A percentile compares a stretch with the other conserved stretches of the same genome.
Evolutionary conservation across 2,113 vertebrate genomes (phyloP).

Genomic region (Rutilus rutilus): DNA sequence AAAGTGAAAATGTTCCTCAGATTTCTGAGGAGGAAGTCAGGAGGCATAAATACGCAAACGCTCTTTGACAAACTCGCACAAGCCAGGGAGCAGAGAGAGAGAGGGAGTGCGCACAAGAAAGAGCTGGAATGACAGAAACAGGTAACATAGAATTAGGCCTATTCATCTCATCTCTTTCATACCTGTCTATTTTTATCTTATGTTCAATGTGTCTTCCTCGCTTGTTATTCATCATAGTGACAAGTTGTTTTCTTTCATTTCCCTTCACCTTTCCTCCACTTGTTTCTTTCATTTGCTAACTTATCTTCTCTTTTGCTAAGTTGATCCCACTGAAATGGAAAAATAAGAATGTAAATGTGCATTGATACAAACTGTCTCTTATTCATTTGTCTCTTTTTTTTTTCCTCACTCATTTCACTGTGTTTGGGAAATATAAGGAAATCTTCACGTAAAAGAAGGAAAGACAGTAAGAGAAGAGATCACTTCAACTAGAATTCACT

Average conservation of each 20-base stretch:
- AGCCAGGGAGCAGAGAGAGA: neutral
- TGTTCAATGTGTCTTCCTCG: neutral
- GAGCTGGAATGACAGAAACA: constrained; percentile 56
- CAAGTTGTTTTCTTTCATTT: constrained; percentile 7
- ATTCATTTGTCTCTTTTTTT: neutral
- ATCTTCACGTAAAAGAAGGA: neutral
- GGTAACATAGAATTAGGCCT: constrained; percentile 29
- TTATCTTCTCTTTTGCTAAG: neutral
- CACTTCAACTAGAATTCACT: neutral
- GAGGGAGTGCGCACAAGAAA: constrained; percentile 1
- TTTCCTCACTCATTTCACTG: neutral
- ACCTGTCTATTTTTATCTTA: neutral
- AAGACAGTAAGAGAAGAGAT: neutral
- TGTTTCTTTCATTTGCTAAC: neutral
- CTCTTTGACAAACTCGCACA: constrained; percentile 40
- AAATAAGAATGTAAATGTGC: neutral
- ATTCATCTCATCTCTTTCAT: neutral
- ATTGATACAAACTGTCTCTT: constrained; percentile 2
- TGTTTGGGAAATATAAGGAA: neutral
- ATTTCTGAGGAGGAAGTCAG: constrained; percentile 78
- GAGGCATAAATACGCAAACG: constrained; percentile 61
- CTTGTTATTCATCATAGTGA: neutral
- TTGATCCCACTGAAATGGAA: neutral
- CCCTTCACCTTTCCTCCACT: neutral
- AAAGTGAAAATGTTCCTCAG: constrained; percentile 77